phyloP scores from a whole-genome alignment of 2,797 vertebrate species.

The Thalassophryne amazonica region DNA sequence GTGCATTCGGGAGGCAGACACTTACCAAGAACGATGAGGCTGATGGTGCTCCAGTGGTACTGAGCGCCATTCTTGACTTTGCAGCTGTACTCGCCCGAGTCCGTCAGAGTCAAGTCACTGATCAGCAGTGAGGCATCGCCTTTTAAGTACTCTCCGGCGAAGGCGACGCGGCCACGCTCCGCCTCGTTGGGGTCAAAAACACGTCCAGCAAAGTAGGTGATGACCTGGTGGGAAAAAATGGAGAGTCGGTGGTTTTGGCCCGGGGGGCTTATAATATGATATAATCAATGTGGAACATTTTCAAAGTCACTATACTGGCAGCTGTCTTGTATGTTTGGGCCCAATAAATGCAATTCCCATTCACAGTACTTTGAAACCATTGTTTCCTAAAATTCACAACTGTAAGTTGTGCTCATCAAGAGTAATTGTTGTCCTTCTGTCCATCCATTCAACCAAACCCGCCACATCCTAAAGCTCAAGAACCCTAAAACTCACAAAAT shows the following conservation, averaged over 20 bases:
- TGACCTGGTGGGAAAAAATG: conserved; percentile 73
- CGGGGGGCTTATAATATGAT: not conserved
- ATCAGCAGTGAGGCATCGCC: conserved; percentile 90
- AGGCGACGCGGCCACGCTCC: conserved; percentile 82
- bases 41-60: conserved; percentile 87
- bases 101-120: conserved; percentile 83
- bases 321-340: no score
- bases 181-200: conserved; percentile 84
- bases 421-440: no score
- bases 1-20: not conserved
- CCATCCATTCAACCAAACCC: no score
- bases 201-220: conserved; percentile 86
- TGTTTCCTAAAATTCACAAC: no score
- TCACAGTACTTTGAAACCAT: no score
- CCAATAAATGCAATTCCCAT: no score
- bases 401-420: no score
- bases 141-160: conserved; percentile 86
- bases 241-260: not conserved
- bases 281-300: not conserved
- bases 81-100: conserved; percentile 90
- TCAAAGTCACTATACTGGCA: no score
- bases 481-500: no score
- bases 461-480: no score
- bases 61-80: conserved; percentile 91
- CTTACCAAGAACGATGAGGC: conserved; percentile 87